These are phyloP conservation scores for Siphamia tubifer DNA, from an alignment of 2,113 vertebrate genomes.

Conservation along the genomic window DNA sequence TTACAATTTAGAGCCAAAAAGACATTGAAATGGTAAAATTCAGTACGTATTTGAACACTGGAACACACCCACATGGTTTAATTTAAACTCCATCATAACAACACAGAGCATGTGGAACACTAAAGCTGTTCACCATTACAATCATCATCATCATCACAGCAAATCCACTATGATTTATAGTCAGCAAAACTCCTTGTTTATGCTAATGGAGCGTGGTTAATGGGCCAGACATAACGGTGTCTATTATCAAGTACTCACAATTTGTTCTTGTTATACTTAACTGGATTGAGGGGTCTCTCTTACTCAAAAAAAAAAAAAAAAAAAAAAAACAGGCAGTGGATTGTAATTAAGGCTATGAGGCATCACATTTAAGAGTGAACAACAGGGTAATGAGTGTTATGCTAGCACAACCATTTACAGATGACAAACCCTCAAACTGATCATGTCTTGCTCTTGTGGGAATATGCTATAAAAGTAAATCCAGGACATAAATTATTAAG, in stretches of 20 bases:
- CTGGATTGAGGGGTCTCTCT: conserved; percentile 42
- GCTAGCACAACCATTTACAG: conserved; percentile 20
- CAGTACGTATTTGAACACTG: too few species aligned
- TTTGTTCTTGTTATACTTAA: conserved; percentile 57
- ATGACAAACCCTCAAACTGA: conserved; percentile 15
- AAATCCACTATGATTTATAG: conserved; percentile 54
- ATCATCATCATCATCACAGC: conserved; percentile 13
- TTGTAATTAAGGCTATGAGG: conserved; percentile 59
- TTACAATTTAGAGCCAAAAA: too few species aligned
- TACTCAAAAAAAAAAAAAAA: too few species aligned
- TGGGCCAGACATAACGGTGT: conserved; percentile 51
- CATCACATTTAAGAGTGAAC: conserved; percentile 49
- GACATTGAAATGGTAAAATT: too few species aligned
- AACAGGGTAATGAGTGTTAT: conserved; percentile 46
- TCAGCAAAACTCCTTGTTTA: conserved; percentile 47
- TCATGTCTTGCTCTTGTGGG: conserved; percentile 6
- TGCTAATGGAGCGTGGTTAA: conserved; percentile 62
- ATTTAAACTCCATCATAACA: not conserved
- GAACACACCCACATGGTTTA: too few species aligned
- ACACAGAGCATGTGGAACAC: not conserved
- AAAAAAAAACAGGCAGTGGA: conserved; percentile 35
- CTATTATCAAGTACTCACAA: conserved; percentile 72
- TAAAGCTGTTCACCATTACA: conserved; percentile 20
- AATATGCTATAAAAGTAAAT: not conserved
- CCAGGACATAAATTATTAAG: not conserved